Evolutionary conservation across 53 echinoderm and acorn worm genomes (phyloP), one percentile per base, ranked within the genome.

Genomic region (Holothuria scabra): DNA sequence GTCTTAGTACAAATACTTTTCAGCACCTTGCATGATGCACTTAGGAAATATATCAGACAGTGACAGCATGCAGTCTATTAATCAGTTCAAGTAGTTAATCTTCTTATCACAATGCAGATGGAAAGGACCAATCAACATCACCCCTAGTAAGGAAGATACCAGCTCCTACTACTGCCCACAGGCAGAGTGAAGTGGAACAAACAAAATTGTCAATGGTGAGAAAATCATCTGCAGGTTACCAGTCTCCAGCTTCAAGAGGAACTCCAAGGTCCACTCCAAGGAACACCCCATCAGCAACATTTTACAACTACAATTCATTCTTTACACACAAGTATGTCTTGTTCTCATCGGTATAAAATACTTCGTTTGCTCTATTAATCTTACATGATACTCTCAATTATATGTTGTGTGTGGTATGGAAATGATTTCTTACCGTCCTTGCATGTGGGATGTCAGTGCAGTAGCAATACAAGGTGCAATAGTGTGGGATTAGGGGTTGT

Each of bases 281-380:
- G 28, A 87, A 85, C 8, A 83, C 89, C 0, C 89, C 95, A n/a
- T 86, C 95, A 33, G 56, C 78, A 13, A 56, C 49, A 19, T 63
- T 80, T 23, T 90, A 92, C 81, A 93, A 96, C 65, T 96, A 93
- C 79, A 93, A 96, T 86, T 96, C 96, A 61, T 96, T 96, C 66
- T 96, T 93, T 37, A 96, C 96, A 25, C 96, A 96, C 86, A 96
- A 96, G 96, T 96, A 90, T 91, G 95, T 93, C 14, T 87, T 48
- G 14, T 52, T 18, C 18, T 52, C 4, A 52, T 4, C 18, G 18
- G 14, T 52, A 52, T 18, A 52, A 16, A 16, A 52, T 8, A 52
- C 18, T 52, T 16, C 18, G 1, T n/a, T 52, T 52, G 16, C 18
- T 14, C 52, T 16, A 18, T 52, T 52, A 0, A 18, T 52, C 52